These are phyloP conservation scores for Lordiphosa fenestrarum DNA, from an alignment of 2,888 invertebrate genomes.

Conservation along the genomic window DNA sequence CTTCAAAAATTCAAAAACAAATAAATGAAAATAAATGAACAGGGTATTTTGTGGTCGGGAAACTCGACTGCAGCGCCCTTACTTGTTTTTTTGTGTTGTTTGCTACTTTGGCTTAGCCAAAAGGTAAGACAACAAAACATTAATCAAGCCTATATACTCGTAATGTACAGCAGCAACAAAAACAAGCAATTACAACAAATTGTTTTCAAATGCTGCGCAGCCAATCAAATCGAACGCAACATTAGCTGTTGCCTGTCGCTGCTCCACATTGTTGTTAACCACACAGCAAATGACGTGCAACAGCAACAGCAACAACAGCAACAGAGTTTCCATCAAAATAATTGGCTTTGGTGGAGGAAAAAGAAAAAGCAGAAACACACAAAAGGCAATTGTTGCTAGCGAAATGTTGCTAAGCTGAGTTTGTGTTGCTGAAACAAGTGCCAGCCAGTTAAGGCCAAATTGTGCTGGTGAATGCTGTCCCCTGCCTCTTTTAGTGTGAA, in stretches of 20 bases:
- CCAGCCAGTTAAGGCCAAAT: slow-evolving; percentile 7
- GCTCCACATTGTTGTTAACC: slow-evolving; percentile 64
- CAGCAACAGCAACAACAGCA: slow-evolving; percentile 17
- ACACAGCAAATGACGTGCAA: slow-evolving; percentile 42
- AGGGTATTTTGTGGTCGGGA: no score
- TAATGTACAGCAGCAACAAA: slow-evolving; percentile 22
- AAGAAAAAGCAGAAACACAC: slow-evolving; percentile 24
- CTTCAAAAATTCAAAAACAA: no score
- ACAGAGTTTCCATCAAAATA: slow-evolving; percentile 60
- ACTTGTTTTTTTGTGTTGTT: no score
- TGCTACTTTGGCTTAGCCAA: slow-evolving; percentile 23
- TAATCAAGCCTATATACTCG: slow-evolving; percentile 50
- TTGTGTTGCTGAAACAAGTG: slow-evolving; percentile 16
- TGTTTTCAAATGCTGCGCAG: slow-evolving; percentile 64
- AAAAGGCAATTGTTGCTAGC: slow-evolving; percentile 40
- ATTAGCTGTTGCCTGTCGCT: slow-evolving; percentile 44
- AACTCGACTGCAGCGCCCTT: no score
- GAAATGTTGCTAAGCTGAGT: slow-evolving; percentile 20
- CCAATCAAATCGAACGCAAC: slow-evolving; percentile 64
- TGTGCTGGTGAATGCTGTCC: slow-evolving; percentile 16
- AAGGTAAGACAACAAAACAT: slow-evolving; percentile 39
- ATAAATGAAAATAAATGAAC: no score
- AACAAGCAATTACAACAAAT: slow-evolving; percentile 60
- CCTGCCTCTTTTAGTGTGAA: slow-evolving; percentile 45
- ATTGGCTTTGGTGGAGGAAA: slow-evolving; percentile 51